These are phyloP conservation scores for Fopius arisanus DNA, from an alignment of 1,140 invertebrate species.

Conservation along the genomic window DNA sequence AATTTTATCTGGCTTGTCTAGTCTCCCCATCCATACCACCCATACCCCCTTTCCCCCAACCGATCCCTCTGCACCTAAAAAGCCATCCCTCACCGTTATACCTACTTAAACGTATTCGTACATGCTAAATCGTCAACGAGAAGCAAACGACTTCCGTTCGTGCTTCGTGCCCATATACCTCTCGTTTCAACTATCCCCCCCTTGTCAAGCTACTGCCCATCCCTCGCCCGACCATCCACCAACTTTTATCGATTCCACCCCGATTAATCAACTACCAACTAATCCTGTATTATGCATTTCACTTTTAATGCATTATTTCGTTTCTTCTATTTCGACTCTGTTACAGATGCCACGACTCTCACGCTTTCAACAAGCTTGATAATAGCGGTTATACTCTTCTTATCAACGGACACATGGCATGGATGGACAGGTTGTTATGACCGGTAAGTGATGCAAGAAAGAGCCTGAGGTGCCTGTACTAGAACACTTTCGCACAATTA, in stretches of 20 bases:
- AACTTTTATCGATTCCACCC: conserved; percentile 11
- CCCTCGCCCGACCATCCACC: conserved; percentile 14
- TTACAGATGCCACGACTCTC: conserved; percentile 11
- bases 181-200: background rate
- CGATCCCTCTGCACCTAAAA: background rate
- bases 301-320: background rate
- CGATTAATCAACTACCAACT: conserved; percentile 12
- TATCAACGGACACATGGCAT: background rate
- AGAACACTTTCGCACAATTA: too few species aligned
- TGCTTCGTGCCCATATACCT: conserved; percentile 22
- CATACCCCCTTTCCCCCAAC: background rate
- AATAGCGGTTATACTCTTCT: background rate
- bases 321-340: background rate
- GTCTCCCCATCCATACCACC: conserved; percentile 4
- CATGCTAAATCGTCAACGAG: conserved; percentile 33
- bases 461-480: background rate
- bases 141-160: conserved; percentile 33
- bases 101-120: conserved; percentile 30
- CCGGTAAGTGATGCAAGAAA: background rate
- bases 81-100: conserved; percentile 11
- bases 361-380: conserved; percentile 6
- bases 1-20: conserved; percentile 36
- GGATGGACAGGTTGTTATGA: background rate
- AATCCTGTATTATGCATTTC: conserved; percentile 3
- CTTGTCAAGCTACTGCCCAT: background rate